phyloP scores from a whole-genome alignment of 1,140 invertebrate species.

The Daktulosphaira vitifoliae region DNA sequence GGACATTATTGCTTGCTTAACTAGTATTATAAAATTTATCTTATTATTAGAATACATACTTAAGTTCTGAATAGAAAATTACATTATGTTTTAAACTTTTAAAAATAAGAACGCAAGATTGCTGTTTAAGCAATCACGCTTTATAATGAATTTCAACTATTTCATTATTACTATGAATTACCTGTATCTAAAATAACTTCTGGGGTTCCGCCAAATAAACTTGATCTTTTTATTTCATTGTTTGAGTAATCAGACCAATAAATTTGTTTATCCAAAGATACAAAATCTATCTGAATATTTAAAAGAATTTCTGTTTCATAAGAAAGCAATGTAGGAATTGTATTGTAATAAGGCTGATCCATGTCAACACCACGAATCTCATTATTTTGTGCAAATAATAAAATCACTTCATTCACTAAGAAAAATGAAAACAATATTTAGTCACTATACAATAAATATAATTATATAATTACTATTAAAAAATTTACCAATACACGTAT shows the following conservation, averaged over 20 bases:
- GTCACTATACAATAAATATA: not conserved
- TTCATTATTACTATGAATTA: no score
- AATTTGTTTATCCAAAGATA: conserved; percentile 54
- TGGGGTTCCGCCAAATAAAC: conserved; percentile 55
- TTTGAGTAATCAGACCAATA: conserved; percentile 70
- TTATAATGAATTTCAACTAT: no score
- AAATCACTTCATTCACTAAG: conserved; percentile 61
- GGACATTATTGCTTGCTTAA: no score
- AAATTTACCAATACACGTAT: conserved; percentile 56
- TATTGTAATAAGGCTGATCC: conserved; percentile 60
- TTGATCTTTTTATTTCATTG: conserved; percentile 63
- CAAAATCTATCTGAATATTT: conserved; percentile 61
- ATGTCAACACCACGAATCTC: conserved; percentile 78
- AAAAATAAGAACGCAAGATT: no score
- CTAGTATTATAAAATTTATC: no score
- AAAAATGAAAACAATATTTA: not conserved
- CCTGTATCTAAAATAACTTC: conserved; percentile 66
- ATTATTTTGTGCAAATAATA: conserved; percentile 62
- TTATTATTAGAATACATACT: not conserved
- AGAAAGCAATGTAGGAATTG: conserved; percentile 61
- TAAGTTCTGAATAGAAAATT: not conserved
- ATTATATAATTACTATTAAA: not conserved
- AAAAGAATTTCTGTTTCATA: conserved; percentile 50
- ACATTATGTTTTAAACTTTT: no score
- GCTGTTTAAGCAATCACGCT: no score